Base-by-base conservation (phyloP, 2,888 invertebrate species). In the Dromius quadrimaculatus region DNA sequence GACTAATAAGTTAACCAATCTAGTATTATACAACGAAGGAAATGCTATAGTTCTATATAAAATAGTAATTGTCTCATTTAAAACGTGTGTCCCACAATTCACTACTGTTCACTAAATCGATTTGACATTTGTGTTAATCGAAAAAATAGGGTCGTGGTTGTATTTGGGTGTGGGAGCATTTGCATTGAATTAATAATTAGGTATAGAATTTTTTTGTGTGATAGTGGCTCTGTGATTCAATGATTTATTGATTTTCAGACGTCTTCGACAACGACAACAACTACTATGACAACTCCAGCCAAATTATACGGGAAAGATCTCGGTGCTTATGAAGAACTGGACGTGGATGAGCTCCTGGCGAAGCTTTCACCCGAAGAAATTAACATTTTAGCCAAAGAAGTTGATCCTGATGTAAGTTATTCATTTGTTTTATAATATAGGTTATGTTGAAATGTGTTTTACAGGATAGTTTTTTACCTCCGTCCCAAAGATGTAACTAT, bases 371-470 rank as follows among this genome's bases (percentile, higher is more conserved):
- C 94, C 61, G 98, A 97, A 82, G 98, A 99, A 86, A 91, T 99
- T 76, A 96, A 95, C 79, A 94, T 98, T 83, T 87, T 99, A 79
- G 97, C 98, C 79, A 96, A 96, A 86, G 98, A 99, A 88, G 97
- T 98, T 77, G 99, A 99, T 87, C 99, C 99, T 75, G 99, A 99
- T 87, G 98, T 98, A 85, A 94, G 94, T 90, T 79, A 19, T 62
- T 61, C 38, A 50, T 41, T 9, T 19, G 32, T 62, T 19, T 6
- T 43, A 20, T 41, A 22, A 43, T 45, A 38, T 57, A 28, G 72
- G 11, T 70, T 32, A 68, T 17, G 59, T 43, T 28, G 1, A 59
- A 36, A 36, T 59, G 9, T 17, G 8, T 59, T 36, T n/a, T 36
- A 62, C 84, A 98, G 98, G 98, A 99, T 85, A 92, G 94, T 79